These are phyloP conservation scores for Clepsis dumicolana DNA, from an alignment of 2,888 invertebrate genomes.

Conservation along the genomic window DNA sequence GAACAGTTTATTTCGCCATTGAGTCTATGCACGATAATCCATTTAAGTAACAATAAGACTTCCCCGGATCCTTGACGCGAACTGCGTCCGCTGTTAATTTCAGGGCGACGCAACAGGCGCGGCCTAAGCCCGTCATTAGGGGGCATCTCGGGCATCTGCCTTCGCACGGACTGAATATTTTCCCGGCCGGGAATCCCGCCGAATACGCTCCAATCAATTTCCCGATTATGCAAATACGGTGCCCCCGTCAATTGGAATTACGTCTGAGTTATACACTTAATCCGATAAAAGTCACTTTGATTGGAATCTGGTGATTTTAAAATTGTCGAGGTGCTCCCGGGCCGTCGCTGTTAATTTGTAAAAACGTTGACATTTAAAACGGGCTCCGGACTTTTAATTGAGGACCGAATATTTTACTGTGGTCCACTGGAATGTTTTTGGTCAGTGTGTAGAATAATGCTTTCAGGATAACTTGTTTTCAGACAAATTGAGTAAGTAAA, in stretches of 20 bases:
- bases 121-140: slow-evolving; percentile 19
- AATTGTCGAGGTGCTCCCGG: slow-evolving; percentile 30
- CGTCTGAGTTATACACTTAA: slow-evolving; percentile 42
- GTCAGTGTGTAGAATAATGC: neutral
- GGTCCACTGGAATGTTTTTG: neutral
- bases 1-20: neutral
- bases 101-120: slow-evolving; percentile 38
- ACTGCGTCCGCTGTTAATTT: slow-evolving; percentile 28
- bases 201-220: slow-evolving; percentile 43
- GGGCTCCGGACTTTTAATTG: slow-evolving; percentile 17
- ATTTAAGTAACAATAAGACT: slow-evolving; percentile 14
- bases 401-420: neutral
- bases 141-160: slow-evolving; percentile 27
- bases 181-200: slow-evolving; percentile 12
- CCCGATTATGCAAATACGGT: slow-evolving; percentile 43
- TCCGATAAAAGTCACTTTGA: slow-evolving; percentile 43
- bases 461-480: neutral
- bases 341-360: slow-evolving; percentile 25
- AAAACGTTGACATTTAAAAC: slow-evolving; percentile 12
- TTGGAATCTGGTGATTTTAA: slow-evolving; percentile 41
- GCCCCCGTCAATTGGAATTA: slow-evolving; percentile 41
- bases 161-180: slow-evolving; percentile 36
- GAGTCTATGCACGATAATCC: neutral
- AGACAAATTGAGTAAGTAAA: neutral
- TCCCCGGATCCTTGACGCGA: slow-evolving; percentile 1